phyloP scores from a whole-genome alignment of 92 coral and sea anemone species.

The Epizoanthus illoricatus region DNA sequence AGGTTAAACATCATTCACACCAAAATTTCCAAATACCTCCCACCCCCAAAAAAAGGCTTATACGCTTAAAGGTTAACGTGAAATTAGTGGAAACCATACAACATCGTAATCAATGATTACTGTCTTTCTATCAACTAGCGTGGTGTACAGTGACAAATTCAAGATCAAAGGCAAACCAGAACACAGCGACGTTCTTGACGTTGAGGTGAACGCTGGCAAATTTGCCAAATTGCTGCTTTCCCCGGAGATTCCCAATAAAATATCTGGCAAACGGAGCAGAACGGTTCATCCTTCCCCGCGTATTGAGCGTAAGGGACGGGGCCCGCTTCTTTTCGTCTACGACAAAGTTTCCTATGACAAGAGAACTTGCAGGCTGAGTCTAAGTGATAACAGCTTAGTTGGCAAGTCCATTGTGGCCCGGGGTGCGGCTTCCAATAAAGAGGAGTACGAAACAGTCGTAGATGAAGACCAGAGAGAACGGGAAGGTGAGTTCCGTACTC shows the following conservation, averaged over 20 bases:
- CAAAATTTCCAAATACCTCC: background rate
- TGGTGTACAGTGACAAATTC: constrained; percentile 29
- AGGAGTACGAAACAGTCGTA: constrained; percentile 18
- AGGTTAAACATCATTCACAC: background rate
- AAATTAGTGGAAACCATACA: background rate
- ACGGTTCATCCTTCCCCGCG: background rate
- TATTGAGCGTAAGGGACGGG: constrained; percentile 28
- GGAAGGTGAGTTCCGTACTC: constrained; percentile 2
- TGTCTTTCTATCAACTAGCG: background rate
- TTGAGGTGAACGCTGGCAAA: constrained; percentile 14
- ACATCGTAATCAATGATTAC: background rate
- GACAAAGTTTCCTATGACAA: background rate
- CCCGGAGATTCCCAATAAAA: background rate
- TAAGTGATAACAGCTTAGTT: background rate
- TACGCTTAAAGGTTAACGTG: too few relatives aligned
- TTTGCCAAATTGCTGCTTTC: background rate
- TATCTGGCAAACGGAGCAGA: background rate
- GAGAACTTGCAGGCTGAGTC: background rate
- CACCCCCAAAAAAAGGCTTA: too few relatives aligned
- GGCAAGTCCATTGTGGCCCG: constrained; percentile 5
- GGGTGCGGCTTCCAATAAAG: background rate
- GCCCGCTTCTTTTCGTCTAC: constrained; percentile 26
- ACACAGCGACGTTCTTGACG: background rate
- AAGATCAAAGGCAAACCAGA: constrained; percentile 29
- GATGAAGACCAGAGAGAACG: constrained; percentile 1